Conservation (phyloP, 2,888 invertebrate species). For the Nysson spinosus region DNA sequence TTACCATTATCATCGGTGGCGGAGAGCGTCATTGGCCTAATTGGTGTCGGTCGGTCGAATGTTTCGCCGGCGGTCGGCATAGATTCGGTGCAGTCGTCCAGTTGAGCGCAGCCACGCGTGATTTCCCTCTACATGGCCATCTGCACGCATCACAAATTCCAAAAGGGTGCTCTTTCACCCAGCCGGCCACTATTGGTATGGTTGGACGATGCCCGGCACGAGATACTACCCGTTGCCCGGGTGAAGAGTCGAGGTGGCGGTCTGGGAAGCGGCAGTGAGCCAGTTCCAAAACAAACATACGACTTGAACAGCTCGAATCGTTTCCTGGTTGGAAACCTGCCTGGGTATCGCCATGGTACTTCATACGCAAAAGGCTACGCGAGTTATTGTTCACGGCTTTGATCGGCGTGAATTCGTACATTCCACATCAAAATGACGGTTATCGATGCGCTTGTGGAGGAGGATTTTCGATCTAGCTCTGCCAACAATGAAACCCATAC, state of each 20-base stretch:
- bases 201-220: constrained; percentile 5
- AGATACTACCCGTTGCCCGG: constrained; percentile 45
- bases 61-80: constrained; percentile 63
- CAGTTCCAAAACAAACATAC: constrained; percentile 61
- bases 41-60: constrained; percentile 68
- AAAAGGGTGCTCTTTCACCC: constrained; percentile 72
- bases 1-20: constrained; percentile 69
- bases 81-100: constrained; percentile 66
- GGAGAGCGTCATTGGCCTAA: constrained; percentile 69
- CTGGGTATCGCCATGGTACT: constrained; percentile 42
- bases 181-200: constrained; percentile 33
- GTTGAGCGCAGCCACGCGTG: constrained; percentile 72
- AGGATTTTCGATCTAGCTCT: too few species aligned
- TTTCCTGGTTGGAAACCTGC: constrained; percentile 55
- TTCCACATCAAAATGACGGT: too few species aligned
- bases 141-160: constrained; percentile 73
- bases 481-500: too few species aligned
- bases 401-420: constrained; percentile 20
- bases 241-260: constrained; percentile 44
- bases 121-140: constrained; percentile 71
- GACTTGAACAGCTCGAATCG: constrained; percentile 55
- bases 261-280: constrained; percentile 45
- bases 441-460: too few species aligned
- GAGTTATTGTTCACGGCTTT: constrained; percentile 46
- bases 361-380: constrained; percentile 17